phyloP scores from a whole-genome alignment of 1,140 invertebrate genomes.

The Subanguina moxae region DNA sequence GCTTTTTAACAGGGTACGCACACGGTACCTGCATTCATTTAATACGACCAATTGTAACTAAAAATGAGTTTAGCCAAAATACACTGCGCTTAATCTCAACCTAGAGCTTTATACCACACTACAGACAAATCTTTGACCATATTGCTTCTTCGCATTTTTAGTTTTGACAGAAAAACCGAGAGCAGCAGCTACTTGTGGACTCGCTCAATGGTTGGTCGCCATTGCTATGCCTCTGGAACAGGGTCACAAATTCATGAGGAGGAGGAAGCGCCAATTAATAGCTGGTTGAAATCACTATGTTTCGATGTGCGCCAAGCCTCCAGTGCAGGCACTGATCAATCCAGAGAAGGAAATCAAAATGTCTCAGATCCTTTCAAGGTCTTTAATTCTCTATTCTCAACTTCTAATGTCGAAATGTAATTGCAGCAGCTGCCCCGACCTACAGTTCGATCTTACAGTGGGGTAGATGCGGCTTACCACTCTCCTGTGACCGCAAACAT shows the following conservation, averaged over 20 bases:
- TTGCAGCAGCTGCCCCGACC: neutral
- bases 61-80: too few species aligned
- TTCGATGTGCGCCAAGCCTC: too few species aligned
- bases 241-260: constrained; percentile 1
- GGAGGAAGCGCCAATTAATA: neutral
- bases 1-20: too few species aligned
- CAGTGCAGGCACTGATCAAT: too few species aligned
- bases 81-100: too few species aligned
- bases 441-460: neutral
- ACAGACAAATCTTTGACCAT: too few species aligned
- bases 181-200: constrained; percentile 17
- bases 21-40: too few species aligned
- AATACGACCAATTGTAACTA: too few species aligned
- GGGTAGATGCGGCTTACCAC: neutral
- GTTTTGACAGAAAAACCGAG: constrained; percentile 26
- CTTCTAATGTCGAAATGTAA: neutral
- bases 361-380: neutral
- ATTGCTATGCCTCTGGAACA: constrained; percentile 32
- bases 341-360: neutral
- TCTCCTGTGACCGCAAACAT: neutral
- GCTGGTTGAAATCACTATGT: constrained; percentile 18
- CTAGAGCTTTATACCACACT: too few species aligned
- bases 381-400: neutral
- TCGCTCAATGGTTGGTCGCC: constrained; percentile 32
- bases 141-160: constrained; percentile 24